A percentile compares a stretch with the other conserved stretches of the same genome.
Conservation (phyloP, 2,113 vertebrate genomes). For the Platysteira castanea region DNA sequence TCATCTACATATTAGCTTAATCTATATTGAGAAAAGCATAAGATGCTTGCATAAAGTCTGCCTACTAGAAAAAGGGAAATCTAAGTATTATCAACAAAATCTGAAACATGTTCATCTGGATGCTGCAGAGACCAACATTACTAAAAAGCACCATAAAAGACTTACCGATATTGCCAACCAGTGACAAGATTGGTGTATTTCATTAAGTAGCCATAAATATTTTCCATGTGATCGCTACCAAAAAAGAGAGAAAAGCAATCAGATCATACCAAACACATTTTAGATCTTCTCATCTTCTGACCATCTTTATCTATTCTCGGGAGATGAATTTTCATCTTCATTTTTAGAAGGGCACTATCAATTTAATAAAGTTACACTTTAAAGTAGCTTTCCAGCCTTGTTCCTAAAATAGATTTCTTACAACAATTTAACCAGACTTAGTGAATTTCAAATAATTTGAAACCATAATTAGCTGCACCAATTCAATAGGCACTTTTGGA, state of each 20-base stretch:
- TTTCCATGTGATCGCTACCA: constrained; percentile 96
- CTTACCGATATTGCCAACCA: constrained; percentile 97
- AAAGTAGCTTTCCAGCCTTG: not conserved
- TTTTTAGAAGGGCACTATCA: not conserved
- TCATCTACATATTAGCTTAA: not conserved
- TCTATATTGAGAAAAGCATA: not conserved
- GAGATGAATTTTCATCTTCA: not conserved
- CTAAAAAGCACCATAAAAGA: not conserved
- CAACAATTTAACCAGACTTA: not conserved
- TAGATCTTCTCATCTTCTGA: not conserved
- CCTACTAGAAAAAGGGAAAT: not conserved
- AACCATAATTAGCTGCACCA: not conserved
- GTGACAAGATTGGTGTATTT: constrained; percentile 99
- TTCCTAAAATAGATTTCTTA: not conserved
- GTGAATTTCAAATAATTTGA: not conserved
- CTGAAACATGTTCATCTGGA: not conserved
- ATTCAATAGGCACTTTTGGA: not conserved
- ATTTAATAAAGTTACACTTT: not conserved
- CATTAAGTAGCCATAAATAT: constrained; percentile 94
- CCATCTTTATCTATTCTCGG: not conserved
- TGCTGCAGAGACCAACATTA: not conserved
- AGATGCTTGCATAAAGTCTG: not conserved
- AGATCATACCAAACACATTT: not conserved
- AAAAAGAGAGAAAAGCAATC: constrained; percentile 17
- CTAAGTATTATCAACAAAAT: not conserved